Base-by-base conservation (phyloP, 2,797 vertebrate genomes). In the Poecile montanus region DNA sequence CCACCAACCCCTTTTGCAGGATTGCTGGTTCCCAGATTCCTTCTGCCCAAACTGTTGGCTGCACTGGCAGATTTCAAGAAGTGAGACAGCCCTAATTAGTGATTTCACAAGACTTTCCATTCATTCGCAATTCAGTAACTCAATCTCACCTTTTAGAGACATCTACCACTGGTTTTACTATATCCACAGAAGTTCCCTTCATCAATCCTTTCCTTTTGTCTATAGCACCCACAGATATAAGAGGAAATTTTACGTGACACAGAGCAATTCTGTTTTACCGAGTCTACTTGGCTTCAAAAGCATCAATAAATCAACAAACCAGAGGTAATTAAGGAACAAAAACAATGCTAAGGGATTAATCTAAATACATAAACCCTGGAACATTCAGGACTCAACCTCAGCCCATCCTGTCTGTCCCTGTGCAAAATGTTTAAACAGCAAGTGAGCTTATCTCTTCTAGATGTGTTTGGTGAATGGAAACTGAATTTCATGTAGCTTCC, bases 241-340 rank as follows among this genome's bases (percentile, higher is more conserved):
- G 13, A 65, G 38, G 7, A 94, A 58, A 56, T 78, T 83, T 91
- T 78, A 86, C 0, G 0, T 45, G 51, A 86, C 32, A 50, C 27
- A 68, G 50, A 58, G 65, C 32, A 19, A 47, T 85, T 75, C 40
- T 21, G 22, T 61, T 89, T 91, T 83, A 90, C 44, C 62, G 40
- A 75, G 54, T 58, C 66, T 81, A 18, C 51, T 84, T 88, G 66
- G 26, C 63, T 85, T 91, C 62, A 84, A 86, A 94, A 75, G 48
- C 66, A 81, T 42, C 70, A 91, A 88, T 81, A 96, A 94, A 94
- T 63, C 54, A 93, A 57, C 72, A 92, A 87, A 91, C 21, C 73
- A 81, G 65, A 91, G 16, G 34, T 20, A 91, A 96, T 89, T 91
- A 93, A 58, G 74, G 30, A 77, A 92, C 7, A 94, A 82, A 85